Evolutionary conservation across 2,888 invertebrate genomes (phyloP), one percentile per base, ranked within the genome.

Genomic region (Cataglyphis livida): DNA sequence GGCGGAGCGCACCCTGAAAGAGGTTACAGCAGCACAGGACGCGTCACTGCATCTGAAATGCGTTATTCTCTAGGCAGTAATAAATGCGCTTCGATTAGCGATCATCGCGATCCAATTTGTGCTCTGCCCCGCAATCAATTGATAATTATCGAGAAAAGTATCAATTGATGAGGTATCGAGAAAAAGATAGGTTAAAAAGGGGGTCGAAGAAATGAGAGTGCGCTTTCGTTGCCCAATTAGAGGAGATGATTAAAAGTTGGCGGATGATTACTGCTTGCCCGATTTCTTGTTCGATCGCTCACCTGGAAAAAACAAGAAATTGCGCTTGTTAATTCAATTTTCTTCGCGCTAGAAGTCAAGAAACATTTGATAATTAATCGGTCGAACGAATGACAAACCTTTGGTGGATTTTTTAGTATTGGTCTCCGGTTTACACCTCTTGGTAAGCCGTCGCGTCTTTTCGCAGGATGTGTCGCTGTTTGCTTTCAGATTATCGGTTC

Each of bases 381-480:
- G 21, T 5, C 41, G 4, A 35, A 64, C 6, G 44, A 48, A 7
- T 65, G 10, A 0, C 35, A 44, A 85, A 94, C 94, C 94, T 94
- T 94, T 94, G 81, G 91, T 83, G 54, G 91, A 87, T 85, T 94
- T 94, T 89, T 93, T 94, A 83, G 91, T 91, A 68, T 91, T 93
- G 84, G 91, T 88, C 79, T 93, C 93, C 48, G 92, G 89, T 90
- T 98, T 98, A 96, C 98, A 98, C 94, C 97, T 98, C 95, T 98
- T 98, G 94, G 97, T 97, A 90, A 98, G 96, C 92, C 97, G 96
- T 94, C 97, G 96, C 95, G 96, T 97, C 95, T 97, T 96, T 93
- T 98, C 98, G 94, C 98, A 98, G 85, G 97, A 96, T 68, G 97
- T 96, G 95, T 98, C 98, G 94, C 98, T 98, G 94, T 97, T 96